Base-by-base conservation (phyloP, 2,888 invertebrate genomes). In the Globia sparganii region DNA sequence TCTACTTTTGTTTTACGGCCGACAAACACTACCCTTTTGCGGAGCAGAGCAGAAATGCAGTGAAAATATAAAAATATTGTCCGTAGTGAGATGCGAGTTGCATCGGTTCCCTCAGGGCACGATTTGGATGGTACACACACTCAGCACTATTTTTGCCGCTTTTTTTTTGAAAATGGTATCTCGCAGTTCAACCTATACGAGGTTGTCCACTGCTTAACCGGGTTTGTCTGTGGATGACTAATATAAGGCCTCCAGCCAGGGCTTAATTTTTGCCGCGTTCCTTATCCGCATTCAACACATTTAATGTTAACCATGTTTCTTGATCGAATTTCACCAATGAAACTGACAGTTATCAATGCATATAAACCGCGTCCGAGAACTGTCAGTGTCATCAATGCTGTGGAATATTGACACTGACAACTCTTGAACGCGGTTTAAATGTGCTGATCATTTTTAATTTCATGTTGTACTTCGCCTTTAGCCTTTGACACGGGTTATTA, bases 61-160 rank as follows among this genome's bases (percentile, higher is more conserved):
- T 92, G 91, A 91, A 94, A 94, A 94, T 94, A 93, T 94, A 93
- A 94, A 94, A 94, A 94, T 94, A 92, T 93, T 91, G 90, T 86
- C 89, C 88, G 90, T 89, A 92, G 92, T 89, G 92, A 92, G 91
- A 93, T 92, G 91, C 90, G 91, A 91, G 90, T 91, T 92, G 93
- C 94, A 93, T 91, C 83, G 88, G 85, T 75, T 91, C 92, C 93
- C 93, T 90, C 81, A 82, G 93, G 93, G 93, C 90, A 87, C 86
- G 87, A 91, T 92, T 92, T 89, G 87, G 88, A 83, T 82, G 72
- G 64, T 81, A 78, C 74, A 91, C 93, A 88, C 91, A 93, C 91
- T 90, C 65, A 72, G 62, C 76, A 49, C 68, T 73, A 79, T 72
- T 85, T 80, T 61, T 37, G 86, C 80, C 49, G 75, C 83, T n/a